Evolutionary conservation across 2,113 vertebrate species (phyloP), one percentile per base, ranked within the genome.

Genomic region (Odobenus rosmarus): DNA sequence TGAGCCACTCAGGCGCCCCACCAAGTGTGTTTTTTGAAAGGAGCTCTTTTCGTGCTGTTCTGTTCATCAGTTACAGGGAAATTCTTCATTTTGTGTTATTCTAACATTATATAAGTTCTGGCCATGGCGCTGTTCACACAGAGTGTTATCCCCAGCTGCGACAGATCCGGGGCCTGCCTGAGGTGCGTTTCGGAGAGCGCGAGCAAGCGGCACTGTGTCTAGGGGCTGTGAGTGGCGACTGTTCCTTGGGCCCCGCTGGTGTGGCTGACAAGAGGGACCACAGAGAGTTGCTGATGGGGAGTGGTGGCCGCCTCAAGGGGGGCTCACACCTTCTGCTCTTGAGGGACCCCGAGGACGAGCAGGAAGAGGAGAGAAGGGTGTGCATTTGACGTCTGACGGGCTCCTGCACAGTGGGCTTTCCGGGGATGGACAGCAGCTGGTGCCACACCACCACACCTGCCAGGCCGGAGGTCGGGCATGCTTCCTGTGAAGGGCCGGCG

Each of bases 381-480:
- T 8, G 67, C 33, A 18, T 49, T 36, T 39, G 64, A 15, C 0
- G 0, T 71, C 31, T 7, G 19, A 64, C 0, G 10, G 24, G 49
- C 51, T 24, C 6, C 33, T 0, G 19, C 9, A 19, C 16, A 11
- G 15, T 8, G 61, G 19, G 13, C 74, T 61, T 16, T 76, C 9
- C 42, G 21, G 53, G 53, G 13, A 0, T 24, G 14, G 21, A 31
- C 26, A 7, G 1, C 0, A 13, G 71, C 24, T 62, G 19, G 18
- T 61, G 21, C 26, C 1, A 0, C 1, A 3, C 51, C 16, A 4
- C n/a, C n/a, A n/a, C n/a, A n/a, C 9, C 74, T 12, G 0, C 8
- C 2, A 67, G 15, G 86, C 24, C 1, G 10, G 39, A 55, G 33
- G 15, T 4, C 3, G 8, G 8, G 31, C 5, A 2, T 0, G 0